phyloP scores from a whole-genome alignment of 2,797 vertebrate genomes.

The Enteromius radiatus region DNA sequence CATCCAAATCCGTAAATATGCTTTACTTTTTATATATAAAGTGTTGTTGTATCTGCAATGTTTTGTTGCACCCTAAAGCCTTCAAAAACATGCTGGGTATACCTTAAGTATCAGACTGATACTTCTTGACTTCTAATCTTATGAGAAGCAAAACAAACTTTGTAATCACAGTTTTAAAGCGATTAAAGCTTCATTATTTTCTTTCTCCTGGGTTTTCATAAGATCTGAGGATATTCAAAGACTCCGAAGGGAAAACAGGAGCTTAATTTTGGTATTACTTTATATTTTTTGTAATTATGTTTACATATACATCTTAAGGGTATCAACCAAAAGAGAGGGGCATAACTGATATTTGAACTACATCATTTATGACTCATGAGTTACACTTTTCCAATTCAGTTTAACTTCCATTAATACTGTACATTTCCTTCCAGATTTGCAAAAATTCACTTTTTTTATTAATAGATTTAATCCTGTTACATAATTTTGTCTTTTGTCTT shows the following conservation, averaged over 20 bases:
- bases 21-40: neutral
- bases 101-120: neutral
- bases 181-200: slow-evolving; percentile 13
- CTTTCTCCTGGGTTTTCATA: slow-evolving; percentile 6
- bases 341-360: neutral
- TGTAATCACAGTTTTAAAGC: slow-evolving; percentile 13
- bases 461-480: neutral
- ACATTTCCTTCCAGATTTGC: neutral
- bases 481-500: neutral
- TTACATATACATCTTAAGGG: slow-evolving; percentile 1
- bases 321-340: neutral
- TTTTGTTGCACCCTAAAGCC: slow-evolving; percentile 3
- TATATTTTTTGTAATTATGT: slow-evolving; percentile 1
- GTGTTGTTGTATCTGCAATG: neutral
- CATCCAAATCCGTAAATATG: neutral
- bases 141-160: neutral
- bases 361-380: neutral
- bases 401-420: neutral
- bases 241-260: neutral
- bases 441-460: neutral
- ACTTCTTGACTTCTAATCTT: slow-evolving; percentile 11
- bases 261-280: slow-evolving; percentile 9
- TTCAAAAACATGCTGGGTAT: neutral
- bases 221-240: neutral
- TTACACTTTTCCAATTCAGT: neutral